These are phyloP conservation scores for Pasiphila rectangulata DNA, from an alignment of 2,888 invertebrate genomes.

Conservation along the genomic window DNA sequence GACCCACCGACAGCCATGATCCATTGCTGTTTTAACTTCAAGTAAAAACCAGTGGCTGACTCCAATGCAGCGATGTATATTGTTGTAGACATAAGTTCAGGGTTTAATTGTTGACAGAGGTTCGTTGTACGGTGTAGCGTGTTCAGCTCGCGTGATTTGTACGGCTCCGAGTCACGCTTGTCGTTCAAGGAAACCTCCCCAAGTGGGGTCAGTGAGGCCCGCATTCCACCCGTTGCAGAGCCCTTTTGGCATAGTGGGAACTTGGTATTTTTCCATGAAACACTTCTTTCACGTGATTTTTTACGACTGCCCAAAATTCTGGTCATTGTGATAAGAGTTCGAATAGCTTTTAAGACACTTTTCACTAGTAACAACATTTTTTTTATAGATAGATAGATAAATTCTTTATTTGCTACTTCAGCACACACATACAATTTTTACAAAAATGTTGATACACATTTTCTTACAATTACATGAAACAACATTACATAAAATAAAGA, in stretches of 20 bases:
- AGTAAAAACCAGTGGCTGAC: fast-evolving
- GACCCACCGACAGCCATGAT: constrained; percentile 1
- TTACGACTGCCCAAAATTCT: no score
- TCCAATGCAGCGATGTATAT: constrained; percentile 33
- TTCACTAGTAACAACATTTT: no score
- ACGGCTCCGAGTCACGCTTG: constrained; percentile 69
- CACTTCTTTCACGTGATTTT: no score
- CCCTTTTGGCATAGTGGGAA: background rate
- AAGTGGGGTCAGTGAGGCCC: constrained; percentile 58
- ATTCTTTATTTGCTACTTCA: no score
- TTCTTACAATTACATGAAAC: no score
- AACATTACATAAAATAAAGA: no score
- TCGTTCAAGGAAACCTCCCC: constrained; percentile 63
- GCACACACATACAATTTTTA: no score
- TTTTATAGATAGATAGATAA: no score
- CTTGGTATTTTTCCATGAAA: background rate
- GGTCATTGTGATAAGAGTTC: no score
- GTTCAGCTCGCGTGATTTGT: constrained; percentile 73
- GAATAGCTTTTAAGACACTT: no score
- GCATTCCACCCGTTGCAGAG: constrained; percentile 68
- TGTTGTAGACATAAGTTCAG: constrained; percentile 15
- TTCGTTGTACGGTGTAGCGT: constrained; percentile 59
- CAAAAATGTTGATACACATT: no score
- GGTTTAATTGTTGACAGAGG: constrained; percentile 40
- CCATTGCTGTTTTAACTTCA: constrained; percentile 34